Evolutionary conservation across 2,113 vertebrate species (phyloP).

Genomic region (Limnothrissa miodon): DNA sequence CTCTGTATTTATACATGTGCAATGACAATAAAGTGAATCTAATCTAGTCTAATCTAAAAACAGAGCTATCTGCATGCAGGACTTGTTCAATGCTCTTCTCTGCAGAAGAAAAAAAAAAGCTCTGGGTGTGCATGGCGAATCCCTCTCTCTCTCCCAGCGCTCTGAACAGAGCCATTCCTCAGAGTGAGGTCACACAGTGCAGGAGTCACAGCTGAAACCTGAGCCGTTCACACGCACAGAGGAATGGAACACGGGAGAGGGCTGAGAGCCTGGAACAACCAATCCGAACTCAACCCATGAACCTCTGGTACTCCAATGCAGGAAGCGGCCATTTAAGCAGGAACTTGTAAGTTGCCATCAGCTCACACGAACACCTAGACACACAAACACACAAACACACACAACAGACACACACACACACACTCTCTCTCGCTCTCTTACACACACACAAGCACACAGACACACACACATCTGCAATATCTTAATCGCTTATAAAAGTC

Average conservation of each 20-base stretch:
- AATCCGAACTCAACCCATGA: background rate
- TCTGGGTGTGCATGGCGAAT: background rate
- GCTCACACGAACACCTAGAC: background rate
- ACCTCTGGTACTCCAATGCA: background rate
- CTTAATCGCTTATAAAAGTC: background rate
- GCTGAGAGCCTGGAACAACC: background rate
- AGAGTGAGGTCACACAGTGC: background rate
- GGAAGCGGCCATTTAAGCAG: background rate
- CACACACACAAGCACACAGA: background rate
- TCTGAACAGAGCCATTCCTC: slow-evolving; percentile 5
- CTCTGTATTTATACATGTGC: too few relatives aligned
- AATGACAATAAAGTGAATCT: too few relatives aligned
- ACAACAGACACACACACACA: background rate
- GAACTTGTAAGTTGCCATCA: background rate
- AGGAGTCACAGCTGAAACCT: background rate
- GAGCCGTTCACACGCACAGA: background rate
- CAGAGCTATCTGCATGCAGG: background rate
- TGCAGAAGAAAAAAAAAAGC: background rate
- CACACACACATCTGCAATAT: background rate
- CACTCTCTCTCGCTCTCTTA: background rate
- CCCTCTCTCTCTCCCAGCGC: background rate
- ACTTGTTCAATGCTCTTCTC: background rate
- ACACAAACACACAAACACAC: background rate
- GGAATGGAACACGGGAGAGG: background rate
- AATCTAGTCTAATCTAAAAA: too few relatives aligned